Conservation (phyloP, 2,888 invertebrate genomes). For the Nephrotoma appendiculata region DNA sequence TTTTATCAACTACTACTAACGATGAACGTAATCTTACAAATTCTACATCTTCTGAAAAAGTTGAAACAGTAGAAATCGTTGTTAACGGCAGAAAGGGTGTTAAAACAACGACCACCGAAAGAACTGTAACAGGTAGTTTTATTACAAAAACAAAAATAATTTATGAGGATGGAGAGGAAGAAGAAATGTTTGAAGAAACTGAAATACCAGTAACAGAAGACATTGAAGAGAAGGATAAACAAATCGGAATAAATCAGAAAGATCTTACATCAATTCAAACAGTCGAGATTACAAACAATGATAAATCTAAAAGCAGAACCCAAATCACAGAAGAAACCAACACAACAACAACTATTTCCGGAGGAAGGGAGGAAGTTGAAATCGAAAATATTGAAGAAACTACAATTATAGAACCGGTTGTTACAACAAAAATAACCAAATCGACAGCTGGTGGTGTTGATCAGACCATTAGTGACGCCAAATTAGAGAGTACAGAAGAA, state of each 20-base stretch:
- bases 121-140: background rate
- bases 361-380: conserved; percentile 6
- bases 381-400: conserved; percentile 5
- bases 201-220: background rate
- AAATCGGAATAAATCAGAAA: background rate
- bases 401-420: conserved; percentile 6
- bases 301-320: background rate
- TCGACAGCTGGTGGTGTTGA: background rate
- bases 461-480: conserved; percentile 9
- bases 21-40: background rate
- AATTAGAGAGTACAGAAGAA: conserved; percentile 9
- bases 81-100: background rate
- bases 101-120: background rate
- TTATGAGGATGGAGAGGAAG: background rate
- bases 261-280: conserved; percentile 1
- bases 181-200: background rate
- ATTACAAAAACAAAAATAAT: conserved; percentile 5
- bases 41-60: background rate
- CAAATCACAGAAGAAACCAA: conserved; percentile 8
- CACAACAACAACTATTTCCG: conserved; percentile 8
- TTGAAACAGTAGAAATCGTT: background rate
- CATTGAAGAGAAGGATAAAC: background rate
- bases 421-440: conserved; percentile 7
- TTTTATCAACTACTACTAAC: too few species aligned
- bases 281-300: background rate